Percentiles rank a stretch among this genome's conserved stretches.
These are phyloP conservation scores for Temnopleurus reevesii DNA, from an alignment of 53 echinoderm and acorn worm genomes.

Conservation along the genomic window DNA sequence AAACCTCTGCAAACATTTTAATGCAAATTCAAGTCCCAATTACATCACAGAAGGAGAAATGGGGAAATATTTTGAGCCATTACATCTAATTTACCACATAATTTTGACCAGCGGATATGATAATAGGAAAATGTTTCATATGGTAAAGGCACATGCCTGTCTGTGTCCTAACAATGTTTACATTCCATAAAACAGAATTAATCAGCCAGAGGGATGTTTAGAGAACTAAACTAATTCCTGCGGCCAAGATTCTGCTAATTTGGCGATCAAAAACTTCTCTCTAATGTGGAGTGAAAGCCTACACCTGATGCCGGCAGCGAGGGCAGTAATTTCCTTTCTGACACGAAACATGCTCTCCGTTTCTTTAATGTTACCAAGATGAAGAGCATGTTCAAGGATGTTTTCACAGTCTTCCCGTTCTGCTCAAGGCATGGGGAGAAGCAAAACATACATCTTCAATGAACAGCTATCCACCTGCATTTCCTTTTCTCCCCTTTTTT, in stretches of 20 bases:
- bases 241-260: conserved; percentile 17
- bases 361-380: not conserved
- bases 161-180: not conserved
- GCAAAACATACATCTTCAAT: not conserved
- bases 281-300: conserved; percentile 43
- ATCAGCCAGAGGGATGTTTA: conserved; percentile 21
- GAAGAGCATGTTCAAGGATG: not conserved
- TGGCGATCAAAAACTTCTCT: conserved; percentile 25
- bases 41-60: no score
- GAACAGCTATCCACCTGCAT: no score
- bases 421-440: conserved; percentile 21
- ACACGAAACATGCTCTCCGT: conserved; percentile 21
- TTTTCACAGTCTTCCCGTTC: conserved; percentile 11
- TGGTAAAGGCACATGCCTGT: not conserved
- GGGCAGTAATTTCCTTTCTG: conserved; percentile 38
- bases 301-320: conserved; percentile 29
- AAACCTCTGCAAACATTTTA: no score
- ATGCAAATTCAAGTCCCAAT: no score
- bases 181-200: conserved; percentile 46
- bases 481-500: no score
- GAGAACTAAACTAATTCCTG: conserved; percentile 40
- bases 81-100: not conserved
- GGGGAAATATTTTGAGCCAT: not conserved
- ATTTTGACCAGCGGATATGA: conserved; percentile 29
- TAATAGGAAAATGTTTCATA: not conserved